These are phyloP conservation scores for Formica aserva DNA, from an alignment of 2,888 invertebrate species.

Conservation along the genomic window DNA sequence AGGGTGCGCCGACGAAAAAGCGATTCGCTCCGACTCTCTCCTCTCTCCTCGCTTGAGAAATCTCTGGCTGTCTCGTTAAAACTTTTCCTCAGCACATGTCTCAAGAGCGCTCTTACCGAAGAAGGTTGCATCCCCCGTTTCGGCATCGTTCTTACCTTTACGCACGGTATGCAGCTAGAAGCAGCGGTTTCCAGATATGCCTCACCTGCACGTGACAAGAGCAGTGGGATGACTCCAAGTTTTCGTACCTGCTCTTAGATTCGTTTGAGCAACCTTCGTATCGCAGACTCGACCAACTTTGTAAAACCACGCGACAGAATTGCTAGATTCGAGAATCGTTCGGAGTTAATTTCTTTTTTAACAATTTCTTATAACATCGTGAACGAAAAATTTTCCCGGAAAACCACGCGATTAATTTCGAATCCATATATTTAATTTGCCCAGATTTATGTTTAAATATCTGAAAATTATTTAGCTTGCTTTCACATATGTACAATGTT, in stretches of 20 bases:
- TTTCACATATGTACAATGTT: not conserved
- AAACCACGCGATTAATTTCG: not conserved
- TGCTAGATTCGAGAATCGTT: not conserved
- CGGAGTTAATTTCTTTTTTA: not conserved
- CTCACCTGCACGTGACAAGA: constrained; percentile 63
- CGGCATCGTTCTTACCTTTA: constrained; percentile 50
- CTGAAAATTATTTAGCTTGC: not conserved
- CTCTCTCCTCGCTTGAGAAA: constrained; percentile 65
- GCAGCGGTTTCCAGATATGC: constrained; percentile 45
- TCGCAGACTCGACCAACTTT: constrained; percentile 7
- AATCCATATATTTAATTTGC: not conserved
- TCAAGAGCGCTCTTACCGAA: constrained; percentile 65
- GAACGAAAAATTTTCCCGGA: not conserved
- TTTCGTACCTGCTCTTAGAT: constrained; percentile 17
- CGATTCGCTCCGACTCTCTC: constrained; percentile 54
- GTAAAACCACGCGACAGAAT: not conserved
- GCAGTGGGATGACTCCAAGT: constrained; percentile 46
- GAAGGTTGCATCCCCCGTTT: constrained; percentile 64
- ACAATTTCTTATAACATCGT: not conserved
- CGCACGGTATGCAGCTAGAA: constrained; percentile 41
- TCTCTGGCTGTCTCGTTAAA: constrained; percentile 81
- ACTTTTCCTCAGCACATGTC: constrained; percentile 76
- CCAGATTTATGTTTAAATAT: not conserved
- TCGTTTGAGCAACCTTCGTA: not conserved
- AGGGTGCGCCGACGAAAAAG: constrained; percentile 62